Percentiles rank a stretch among this genome's conserved stretches.
Conservation (phyloP, 1,140 invertebrate species). For the Globodera ellingtonae region DNA sequence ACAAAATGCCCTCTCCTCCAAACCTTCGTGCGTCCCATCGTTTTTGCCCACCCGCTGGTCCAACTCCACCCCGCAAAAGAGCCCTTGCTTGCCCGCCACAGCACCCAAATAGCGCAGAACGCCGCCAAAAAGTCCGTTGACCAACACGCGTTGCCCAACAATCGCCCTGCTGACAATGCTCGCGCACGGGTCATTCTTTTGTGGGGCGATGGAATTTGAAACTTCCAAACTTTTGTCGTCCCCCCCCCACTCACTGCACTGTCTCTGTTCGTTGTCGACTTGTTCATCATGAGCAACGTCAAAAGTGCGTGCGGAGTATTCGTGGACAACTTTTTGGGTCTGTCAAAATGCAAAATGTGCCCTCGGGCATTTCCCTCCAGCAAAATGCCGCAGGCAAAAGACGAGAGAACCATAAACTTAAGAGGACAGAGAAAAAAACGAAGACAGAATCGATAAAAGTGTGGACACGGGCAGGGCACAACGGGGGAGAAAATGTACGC, state of each 20-base stretch:
- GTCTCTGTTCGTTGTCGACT: conserved; percentile 24
- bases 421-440: too few relatives aligned
- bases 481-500: too few relatives aligned
- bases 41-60: conserved; percentile 55
- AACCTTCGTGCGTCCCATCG: conserved; percentile 55
- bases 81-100: conserved; percentile 53
- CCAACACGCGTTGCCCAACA: conserved; percentile 22
- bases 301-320: too few relatives aligned
- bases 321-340: too few relatives aligned
- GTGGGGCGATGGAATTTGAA: not conserved
- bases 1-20: not conserved
- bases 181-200: conserved; percentile 18
- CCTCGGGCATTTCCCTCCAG: too few relatives aligned
- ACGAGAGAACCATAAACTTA: too few relatives aligned
- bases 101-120: conserved; percentile 51
- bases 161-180: conserved; percentile 20
- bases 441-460: too few relatives aligned
- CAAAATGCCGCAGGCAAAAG: too few relatives aligned
- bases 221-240: conserved; percentile 5
- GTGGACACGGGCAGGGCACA: too few relatives aligned
- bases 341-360: too few relatives aligned
- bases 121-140: conserved; percentile 37
- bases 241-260: not conserved
- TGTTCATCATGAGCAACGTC: conserved; percentile 8
- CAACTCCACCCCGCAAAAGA: conserved; percentile 58